Base-by-base conservation (phyloP, 2,888 invertebrate species). In the Dasypolia templi region DNA sequence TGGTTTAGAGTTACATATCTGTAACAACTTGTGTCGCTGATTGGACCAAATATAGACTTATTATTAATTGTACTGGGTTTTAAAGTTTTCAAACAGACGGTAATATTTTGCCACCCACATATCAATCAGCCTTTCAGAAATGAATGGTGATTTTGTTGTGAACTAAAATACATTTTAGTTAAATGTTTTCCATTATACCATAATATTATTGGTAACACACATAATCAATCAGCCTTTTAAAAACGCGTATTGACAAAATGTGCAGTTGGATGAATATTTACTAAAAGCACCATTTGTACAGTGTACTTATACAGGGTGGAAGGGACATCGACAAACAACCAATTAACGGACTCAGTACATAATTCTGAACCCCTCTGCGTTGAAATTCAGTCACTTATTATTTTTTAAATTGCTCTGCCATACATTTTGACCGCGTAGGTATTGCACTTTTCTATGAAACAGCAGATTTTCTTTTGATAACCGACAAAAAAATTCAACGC, bases 1-100 rank as follows among this genome's bases (percentile, higher is more conserved):
- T 6, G 51, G 80, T 72, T 35, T 76, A 53, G 58, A 39, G 53
- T 77, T 64, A 73, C 81, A 53, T 26, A 14, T 59, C 58, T 73
- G 58, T 58, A 9, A 29, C n/a, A 53, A 61, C 12, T 26, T 53
- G 51, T 59, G 17, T 44, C 4, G 29, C 12, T 51, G 35, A 32
- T 32, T 55, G 26, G 19, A 19, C 26, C 26, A 35, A 44, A 35
- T 68, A 35, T 44, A 35, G 19, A 69, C 32, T 32, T 7, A n/a
- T 66, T 42, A 12, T 22, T 67, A 19, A 44, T 19, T 68, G 1
- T n/a, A n/a, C n/a, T 29, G 17, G 7, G 7, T 44, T 29, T n/a
- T 29, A 39, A 46, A 35, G 22, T 70, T 46, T 35, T 12, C 29
- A 2, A 9, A 9, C 6, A 58, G 12, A 26, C 12, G 12, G 3